These are phyloP conservation scores for Actinostola sp. DNA, from an alignment of 92 coral and sea anemone genomes.

Conservation along the genomic window DNA sequence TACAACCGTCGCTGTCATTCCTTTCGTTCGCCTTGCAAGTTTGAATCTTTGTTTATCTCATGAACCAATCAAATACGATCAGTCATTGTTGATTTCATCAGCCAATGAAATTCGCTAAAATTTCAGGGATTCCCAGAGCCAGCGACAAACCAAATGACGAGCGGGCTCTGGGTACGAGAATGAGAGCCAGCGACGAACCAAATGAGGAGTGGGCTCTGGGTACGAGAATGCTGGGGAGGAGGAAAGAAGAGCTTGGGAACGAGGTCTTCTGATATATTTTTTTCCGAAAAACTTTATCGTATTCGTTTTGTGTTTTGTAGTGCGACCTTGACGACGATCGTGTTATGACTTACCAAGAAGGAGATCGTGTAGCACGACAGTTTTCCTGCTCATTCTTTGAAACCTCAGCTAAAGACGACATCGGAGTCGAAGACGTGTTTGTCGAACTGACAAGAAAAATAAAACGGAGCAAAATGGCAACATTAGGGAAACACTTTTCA, in stretches of 20 bases:
- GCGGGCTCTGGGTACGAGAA: no score
- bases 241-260: not conserved
- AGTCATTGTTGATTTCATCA: no score
- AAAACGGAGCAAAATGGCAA: constrained; percentile 56
- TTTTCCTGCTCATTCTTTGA: constrained; percentile 77
- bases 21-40: no score
- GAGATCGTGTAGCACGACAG: constrained; percentile 68
- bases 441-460: constrained; percentile 60
- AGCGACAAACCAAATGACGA: no score
- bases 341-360: constrained; percentile 71
- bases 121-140: no score
- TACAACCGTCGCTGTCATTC: no score
- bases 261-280: not conserved
- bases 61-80: no score
- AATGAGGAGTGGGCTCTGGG: no score
- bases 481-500: constrained; percentile 56
- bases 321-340: constrained; percentile 79
- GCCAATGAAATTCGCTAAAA: no score
- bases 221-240: no score
- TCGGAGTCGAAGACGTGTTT: constrained; percentile 77
- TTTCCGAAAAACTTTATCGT: not conserved
- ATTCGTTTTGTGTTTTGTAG: constrained; percentile 21
- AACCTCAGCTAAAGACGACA: constrained; percentile 87
- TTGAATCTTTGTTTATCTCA: no score
- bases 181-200: no score